A percentile compares a stretch with the other conserved stretches of the same genome.
Evolutionary conservation across 2,888 invertebrate genomes (phyloP).

Genomic region (Encarsia formosa): DNA sequence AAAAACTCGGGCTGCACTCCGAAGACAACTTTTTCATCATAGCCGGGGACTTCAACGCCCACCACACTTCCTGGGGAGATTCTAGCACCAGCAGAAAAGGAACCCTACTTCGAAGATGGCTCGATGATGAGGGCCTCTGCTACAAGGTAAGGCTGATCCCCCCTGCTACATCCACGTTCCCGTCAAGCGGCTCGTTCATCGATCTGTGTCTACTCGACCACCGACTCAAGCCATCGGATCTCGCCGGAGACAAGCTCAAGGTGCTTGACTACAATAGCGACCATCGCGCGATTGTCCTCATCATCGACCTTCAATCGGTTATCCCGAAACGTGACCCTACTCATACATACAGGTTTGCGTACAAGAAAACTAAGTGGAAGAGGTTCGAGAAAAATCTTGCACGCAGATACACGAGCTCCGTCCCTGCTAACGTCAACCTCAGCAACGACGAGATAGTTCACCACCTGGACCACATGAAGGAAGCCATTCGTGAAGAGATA

Average conservation of each 20-base stretch:
- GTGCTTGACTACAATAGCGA: background rate
- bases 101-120: background rate
- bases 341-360: background rate
- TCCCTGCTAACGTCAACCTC: background rate
- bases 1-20: background rate
- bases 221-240: background rate
- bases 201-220: background rate
- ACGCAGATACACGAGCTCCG: background rate
- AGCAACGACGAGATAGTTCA: background rate
- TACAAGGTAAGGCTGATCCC: background rate
- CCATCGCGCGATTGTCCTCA: background rate
- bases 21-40: background rate
- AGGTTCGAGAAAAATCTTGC: background rate
- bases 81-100: background rate
- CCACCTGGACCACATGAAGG: no score
- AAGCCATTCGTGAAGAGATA: no score
- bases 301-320: background rate
- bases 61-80: background rate
- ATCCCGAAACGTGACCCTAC: no score
- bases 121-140: background rate
- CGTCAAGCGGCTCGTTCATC: background rate
- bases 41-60: slow-evolving; percentile 4
- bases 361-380: slow-evolving; percentile 3
- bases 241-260: background rate
- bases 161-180: background rate